Base-by-base conservation (phyloP, 2,797 vertebrate species). In the Sebastiscus albofasciatus region DNA sequence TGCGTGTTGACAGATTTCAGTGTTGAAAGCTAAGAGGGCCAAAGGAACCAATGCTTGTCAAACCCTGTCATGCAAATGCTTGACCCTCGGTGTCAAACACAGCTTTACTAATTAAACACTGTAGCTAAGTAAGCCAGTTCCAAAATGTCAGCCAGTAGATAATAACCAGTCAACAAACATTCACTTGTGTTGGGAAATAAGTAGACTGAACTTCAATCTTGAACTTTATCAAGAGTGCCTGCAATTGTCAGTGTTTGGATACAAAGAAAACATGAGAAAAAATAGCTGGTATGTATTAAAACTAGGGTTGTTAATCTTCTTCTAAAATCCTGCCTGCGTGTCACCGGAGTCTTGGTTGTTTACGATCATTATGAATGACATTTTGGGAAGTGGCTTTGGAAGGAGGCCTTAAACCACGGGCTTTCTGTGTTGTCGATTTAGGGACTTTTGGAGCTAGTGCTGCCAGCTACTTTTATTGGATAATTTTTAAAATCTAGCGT, bases 11-110 rank as follows among this genome's bases (percentile, higher is more conserved):
- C 75, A 65, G 46, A 66, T 77, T 81, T 73, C 60, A 27, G 59
- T 72, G 65, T 76, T 83, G 39, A 76, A 77, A 78, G 65, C 72
- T 77, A 27, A 86, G 68, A 82, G 67, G 82, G 72, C 67, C 29
- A 67, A 82, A 79, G 69, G 42, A 79, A 74, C 61, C n/a, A 68
- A 54, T 34, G 24, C 56, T 80, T 61, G 59, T 82, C 67, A 79
- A 80, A 83, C 60, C 66, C 39, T 60, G 52, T 54, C 58, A 80
- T 77, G 72, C 67, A 84, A 85, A 86, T 84, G 60, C 39, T 60
- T 72, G 75, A 82, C 79, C 75, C 49, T 36, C 6, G 4, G 67
- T 79, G 22, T 73, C 70, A 84, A 79, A 68, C 72, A 65, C 60
- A 67, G 60, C 78, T 66, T 84, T 39, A 61, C 39, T 68, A 78